Base-by-base conservation (phyloP, 2,888 invertebrate species). In the Gasteruption jaculator region DNA sequence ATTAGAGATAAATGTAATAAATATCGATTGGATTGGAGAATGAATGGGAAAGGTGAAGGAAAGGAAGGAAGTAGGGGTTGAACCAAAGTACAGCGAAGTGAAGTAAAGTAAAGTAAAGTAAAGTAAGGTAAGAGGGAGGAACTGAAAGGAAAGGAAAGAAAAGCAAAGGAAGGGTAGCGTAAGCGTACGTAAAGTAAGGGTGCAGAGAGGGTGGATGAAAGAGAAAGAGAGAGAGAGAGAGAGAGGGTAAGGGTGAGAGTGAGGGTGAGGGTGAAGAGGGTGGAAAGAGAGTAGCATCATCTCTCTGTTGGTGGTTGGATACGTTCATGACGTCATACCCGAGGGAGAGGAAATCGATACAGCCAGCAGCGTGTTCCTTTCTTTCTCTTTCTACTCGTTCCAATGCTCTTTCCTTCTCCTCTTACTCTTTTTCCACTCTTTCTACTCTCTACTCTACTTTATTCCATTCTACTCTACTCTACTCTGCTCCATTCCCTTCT, bases 311-410 rank as follows among this genome's bases (percentile, higher is more conserved):
- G 42, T 43, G 46, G 46, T 43, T 42, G 51, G 49, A 41, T 54
- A 48, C 53, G 49, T 48, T 49, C 41, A 52, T 59, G 59, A 61
- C 60, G 59, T 59, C 59, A 61, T 49, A 39, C 49, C 46, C 47
- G 44, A 48, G 49, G 51, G 56, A 53, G 45, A 45, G 51, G 57
- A 56, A 52, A 45, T n/a, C n/a, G n/a, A n/a, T n/a, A n/a, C n/a
- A n/a, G n/a, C n/a, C 33, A 22, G 33, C 10, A 36, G 20, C 31
- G 21, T 32, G 8, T 19, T 34, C 25, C 15, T 34, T 34, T 18
- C 21, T 21, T 32, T 37, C 26, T 24, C 7, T 25, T 31, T 22
- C 8, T 20, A 14, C 30, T 20, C n/a, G 4, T 25, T 18, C 26
- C 15, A 14, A 8, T 20, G 20, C 26, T 26, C 20, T 31, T 31